phyloP scores from a whole-genome alignment of 2,797 vertebrate species.

The Coluber constrictor region DNA sequence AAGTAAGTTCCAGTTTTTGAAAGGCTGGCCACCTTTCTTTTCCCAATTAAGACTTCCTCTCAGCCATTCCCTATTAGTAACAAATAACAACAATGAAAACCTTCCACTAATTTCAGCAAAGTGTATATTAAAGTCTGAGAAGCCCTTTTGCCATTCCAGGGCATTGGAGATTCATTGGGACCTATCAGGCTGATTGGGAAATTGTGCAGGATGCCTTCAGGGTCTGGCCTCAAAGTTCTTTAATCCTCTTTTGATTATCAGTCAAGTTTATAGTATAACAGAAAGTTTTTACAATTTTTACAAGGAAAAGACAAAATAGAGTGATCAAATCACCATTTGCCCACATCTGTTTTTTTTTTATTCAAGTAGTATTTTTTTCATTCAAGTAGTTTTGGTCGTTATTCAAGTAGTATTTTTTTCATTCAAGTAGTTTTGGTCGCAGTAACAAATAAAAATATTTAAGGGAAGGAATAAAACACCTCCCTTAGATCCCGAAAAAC shows the following conservation, averaged over 20 bases:
- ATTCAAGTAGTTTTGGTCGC: not conserved
- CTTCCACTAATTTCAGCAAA: not conserved
- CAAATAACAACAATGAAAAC: not conserved
- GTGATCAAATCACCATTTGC: not conserved
- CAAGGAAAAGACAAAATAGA: not conserved
- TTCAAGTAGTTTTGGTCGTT: not conserved
- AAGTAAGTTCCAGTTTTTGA: not conserved
- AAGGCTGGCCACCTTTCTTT: not conserved
- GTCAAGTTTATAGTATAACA: not conserved
- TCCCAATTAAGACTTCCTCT: not conserved
- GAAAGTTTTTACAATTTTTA: not conserved
- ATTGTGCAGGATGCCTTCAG: not conserved
- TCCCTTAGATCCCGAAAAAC: not conserved
- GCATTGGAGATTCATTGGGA: not conserved
- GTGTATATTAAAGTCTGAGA: not conserved
- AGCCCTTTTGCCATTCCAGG: not conserved
- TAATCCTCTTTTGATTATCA: not conserved
- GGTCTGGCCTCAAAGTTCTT: not conserved
- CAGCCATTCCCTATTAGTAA: not conserved
- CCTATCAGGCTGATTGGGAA: not conserved
- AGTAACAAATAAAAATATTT: not conserved
- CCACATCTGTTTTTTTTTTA: not conserved
- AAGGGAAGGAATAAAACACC: not conserved
- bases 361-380: too few species aligned
- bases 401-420: too few species aligned